Evolutionary conservation across 2,797 vertebrate genomes (phyloP), one percentile per base, ranked within the genome.

Genomic region (Euphonia xanthogaster): DNA sequence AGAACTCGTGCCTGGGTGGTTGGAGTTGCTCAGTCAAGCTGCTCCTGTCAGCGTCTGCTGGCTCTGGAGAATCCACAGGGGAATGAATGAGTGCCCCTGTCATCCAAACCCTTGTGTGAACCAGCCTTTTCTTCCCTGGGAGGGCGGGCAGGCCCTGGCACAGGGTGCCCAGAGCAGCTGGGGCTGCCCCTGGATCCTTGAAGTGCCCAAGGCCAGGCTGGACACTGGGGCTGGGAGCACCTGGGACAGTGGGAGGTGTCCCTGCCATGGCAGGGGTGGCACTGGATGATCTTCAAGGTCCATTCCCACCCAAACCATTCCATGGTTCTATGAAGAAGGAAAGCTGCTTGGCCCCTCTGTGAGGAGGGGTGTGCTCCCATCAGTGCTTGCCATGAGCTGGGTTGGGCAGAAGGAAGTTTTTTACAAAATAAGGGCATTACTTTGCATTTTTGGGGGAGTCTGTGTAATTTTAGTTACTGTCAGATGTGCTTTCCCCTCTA

Each of bases 51-150:
- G 14, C 5, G 19, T 39, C 39, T 30, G 33, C 44, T 47, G 39
- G 31, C 40, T 60, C 61, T 2, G 8, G 35, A 15, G 62, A 25
- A 6, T 10, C 31, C 30, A 10, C 7, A 10, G 27, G 6, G 31
- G 3, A 7, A 4, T 1, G 9, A 6, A 3, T 1, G 11, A 6
- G 14, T 2, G 16, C 31, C 71, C 30, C n/a, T 7, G 1, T 6
- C 1, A 5, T 48, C 40, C 62, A 35, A 50, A 66, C 7, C 50
- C 22, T 0, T 3, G 16, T n/a, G 58, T 9, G 37, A 63, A 4
- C 3, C 53, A 22, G 9, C 12, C 39, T 40, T 6, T 65, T 25
- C 8, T 50, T 9, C 37, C 42, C 57, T 10, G 11, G 0, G 3
- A 51, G 50, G 50, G 37, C 55, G 62, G 10, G 12, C 0, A 73